Percentiles rank a stretch among this genome's conserved stretches.
Evolutionary conservation across 1,140 invertebrate species (phyloP).

Genomic region (Drosophila leontia): DNA sequence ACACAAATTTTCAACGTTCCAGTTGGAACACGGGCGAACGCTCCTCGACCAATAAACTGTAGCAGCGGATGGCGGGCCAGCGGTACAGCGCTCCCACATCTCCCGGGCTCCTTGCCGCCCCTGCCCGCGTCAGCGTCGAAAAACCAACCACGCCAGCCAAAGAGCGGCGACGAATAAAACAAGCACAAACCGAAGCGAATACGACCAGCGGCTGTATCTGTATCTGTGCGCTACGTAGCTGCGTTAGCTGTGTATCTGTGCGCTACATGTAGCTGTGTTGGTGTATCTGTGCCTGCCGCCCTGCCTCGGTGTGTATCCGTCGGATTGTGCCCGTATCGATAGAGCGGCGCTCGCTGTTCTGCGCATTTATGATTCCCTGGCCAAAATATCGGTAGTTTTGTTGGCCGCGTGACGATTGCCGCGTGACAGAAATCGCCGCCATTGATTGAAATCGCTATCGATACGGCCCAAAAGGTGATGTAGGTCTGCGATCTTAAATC

Average conservation of each 20-base stretch:
- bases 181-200: constrained; percentile 66
- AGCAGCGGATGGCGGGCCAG: constrained; percentile 48
- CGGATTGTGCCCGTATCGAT: constrained; percentile 62
- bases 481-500: constrained; percentile 3
- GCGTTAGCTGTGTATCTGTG: constrained; percentile 4
- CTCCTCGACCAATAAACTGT: constrained; percentile 83
- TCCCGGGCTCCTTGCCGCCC: constrained; percentile 4
- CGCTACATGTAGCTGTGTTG: constrained; percentile 1
- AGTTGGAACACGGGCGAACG: constrained; percentile 65
- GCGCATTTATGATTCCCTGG: constrained; percentile 27
- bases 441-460: constrained; percentile 75
- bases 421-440: constrained; percentile 54
- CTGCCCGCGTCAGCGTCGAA: neutral
- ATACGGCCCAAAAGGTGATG: constrained; percentile 31
- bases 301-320: constrained; percentile 37
- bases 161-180: constrained; percentile 67
- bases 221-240: constrained; percentile 9
- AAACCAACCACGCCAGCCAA: constrained; percentile 71
- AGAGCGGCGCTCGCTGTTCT: constrained; percentile 35
- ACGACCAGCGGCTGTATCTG: constrained; percentile 6
- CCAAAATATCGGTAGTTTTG: constrained; percentile 84
- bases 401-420: constrained; percentile 77
- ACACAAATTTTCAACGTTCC: constrained; percentile 84
- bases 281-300: constrained; percentile 12
- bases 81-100: constrained; percentile 21